phyloP scores from a whole-genome alignment of 2,888 invertebrate genomes.

The Luffia ferchaultella region DNA sequence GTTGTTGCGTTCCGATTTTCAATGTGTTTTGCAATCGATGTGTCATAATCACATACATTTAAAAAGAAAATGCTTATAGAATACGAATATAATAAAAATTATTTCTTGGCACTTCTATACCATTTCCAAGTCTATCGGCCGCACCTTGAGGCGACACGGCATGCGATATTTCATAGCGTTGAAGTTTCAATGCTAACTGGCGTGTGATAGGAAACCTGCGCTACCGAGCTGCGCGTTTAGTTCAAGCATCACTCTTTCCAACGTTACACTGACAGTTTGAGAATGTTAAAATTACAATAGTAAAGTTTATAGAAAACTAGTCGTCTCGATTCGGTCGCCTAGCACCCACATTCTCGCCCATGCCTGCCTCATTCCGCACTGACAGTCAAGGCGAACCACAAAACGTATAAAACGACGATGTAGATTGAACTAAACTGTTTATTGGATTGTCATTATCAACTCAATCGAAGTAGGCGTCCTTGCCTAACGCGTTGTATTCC shows the following conservation, averaged over 20 bases:
- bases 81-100: too few species aligned
- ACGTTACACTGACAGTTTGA: background rate
- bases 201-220: slow-evolving; percentile 7
- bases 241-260: background rate
- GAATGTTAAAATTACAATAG: too few species aligned
- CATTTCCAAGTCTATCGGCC: background rate
- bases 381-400: background rate
- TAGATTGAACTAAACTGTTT: slow-evolving; percentile 4
- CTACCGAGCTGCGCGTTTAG: slow-evolving; percentile 7
- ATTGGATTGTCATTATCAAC: slow-evolving; percentile 7
- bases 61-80: too few species aligned
- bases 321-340: background rate
- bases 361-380: too few species aligned
- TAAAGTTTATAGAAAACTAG: too few species aligned
- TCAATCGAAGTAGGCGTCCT: slow-evolving; percentile 3
- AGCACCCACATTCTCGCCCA: background rate
- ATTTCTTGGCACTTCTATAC: too few species aligned
- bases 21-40: too few species aligned
- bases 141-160: slow-evolving; percentile 13
- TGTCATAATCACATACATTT: too few species aligned
- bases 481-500: slow-evolving; percentile 3
- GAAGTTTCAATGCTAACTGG: slow-evolving; percentile 34
- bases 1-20: too few species aligned
- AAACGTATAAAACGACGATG: slow-evolving; percentile 1
- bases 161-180: slow-evolving; percentile 16